Percentiles rank a stretch among this genome's conserved stretches.
These are phyloP conservation scores for Archips crataeganus DNA, from an alignment of 2,888 invertebrate species.

Conservation along the genomic window DNA sequence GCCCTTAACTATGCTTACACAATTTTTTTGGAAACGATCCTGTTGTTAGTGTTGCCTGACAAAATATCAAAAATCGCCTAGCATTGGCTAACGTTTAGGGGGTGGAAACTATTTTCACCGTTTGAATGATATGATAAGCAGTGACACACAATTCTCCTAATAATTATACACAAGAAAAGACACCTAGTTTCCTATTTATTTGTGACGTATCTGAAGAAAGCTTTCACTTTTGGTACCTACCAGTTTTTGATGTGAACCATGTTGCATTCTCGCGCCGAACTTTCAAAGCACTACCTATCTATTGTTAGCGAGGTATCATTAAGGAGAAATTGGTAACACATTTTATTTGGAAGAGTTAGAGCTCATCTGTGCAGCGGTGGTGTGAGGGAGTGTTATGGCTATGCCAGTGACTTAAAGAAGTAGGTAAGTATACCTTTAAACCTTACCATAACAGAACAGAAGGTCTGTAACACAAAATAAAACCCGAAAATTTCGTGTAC, in stretches of 20 bases:
- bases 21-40: no score
- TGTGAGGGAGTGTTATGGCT: neutral
- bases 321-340: conserved; percentile 4
- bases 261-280: conserved; percentile 34
- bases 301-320: conserved; percentile 30
- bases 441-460: no score
- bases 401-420: no score
- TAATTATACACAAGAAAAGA: neutral
- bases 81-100: no score
- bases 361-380: neutral
- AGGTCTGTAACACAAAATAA: no score
- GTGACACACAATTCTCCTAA: no score
- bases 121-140: no score
- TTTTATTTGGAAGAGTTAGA: neutral
- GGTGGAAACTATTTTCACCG: neutral
- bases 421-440: no score
- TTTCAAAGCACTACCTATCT: conserved; percentile 17
- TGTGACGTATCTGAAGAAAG: conserved; percentile 6
- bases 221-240: conserved; percentile 34
- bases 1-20: no score
- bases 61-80: no score
- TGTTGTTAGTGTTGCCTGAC: no score
- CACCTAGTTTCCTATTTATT: neutral
- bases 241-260: conserved; percentile 32
- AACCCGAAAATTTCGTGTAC: no score